phyloP scores from a whole-genome alignment of 1,140 invertebrate genomes.

The Trissolcus basalis region DNA sequence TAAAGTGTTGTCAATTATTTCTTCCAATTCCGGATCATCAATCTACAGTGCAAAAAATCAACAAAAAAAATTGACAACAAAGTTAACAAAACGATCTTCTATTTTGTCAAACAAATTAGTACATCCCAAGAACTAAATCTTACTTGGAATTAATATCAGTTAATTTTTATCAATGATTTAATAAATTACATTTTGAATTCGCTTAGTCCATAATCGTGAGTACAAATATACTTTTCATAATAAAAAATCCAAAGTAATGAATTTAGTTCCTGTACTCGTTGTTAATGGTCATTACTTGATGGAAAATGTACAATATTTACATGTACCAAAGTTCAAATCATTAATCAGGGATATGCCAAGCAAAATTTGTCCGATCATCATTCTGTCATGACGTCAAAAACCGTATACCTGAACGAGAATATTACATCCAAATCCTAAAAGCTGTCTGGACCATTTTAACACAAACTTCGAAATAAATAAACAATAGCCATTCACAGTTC shows the following conservation, averaged over 20 bases:
- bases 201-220: neutral
- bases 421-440: too few species aligned
- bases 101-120: constrained; percentile 28
- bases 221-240: neutral
- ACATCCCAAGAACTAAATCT: constrained; percentile 54
- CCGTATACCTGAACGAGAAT: too few species aligned
- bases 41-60: constrained; percentile 45
- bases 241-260: constrained; percentile 36
- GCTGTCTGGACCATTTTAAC: too few species aligned
- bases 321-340: too few species aligned
- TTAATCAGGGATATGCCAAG: too few species aligned
- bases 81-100: neutral
- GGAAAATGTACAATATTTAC: too few species aligned
- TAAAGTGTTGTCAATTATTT: constrained; percentile 65
- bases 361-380: too few species aligned
- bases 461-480: too few species aligned
- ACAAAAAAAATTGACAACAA: constrained; percentile 12
- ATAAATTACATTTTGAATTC: neutral
- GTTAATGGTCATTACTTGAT: constrained; percentile 10
- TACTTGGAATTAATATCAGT: constrained; percentile 36
- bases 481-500: too few species aligned
- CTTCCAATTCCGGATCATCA: constrained; percentile 62
- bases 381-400: constrained; percentile 1
- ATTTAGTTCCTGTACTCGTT: constrained; percentile 48
- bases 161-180: neutral